A percentile compares a stretch with the other conserved stretches of the same genome.
Evolutionary conservation across 2,888 invertebrate genomes (phyloP).

Genomic region (Tuberolachnus salignus): DNA sequence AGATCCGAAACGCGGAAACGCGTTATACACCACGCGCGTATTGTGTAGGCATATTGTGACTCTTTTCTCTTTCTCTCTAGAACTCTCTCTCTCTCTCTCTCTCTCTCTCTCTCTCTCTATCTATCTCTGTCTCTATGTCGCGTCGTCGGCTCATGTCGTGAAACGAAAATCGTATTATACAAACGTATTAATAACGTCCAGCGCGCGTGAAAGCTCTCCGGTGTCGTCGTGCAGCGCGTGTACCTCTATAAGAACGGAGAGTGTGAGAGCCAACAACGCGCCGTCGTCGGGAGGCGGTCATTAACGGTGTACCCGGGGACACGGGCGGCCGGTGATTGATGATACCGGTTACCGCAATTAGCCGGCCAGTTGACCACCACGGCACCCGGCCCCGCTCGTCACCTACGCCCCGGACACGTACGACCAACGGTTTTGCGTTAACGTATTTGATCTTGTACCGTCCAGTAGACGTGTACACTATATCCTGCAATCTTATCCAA

Average conservation of each 20-base stretch:
- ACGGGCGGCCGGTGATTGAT: slow-evolving; percentile 35
- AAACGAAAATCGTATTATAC: too few species aligned
- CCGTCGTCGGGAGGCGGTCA: background rate
- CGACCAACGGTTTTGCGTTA: background rate
- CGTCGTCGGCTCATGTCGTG: too few species aligned
- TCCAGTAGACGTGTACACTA: too few species aligned
- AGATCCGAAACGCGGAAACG: too few species aligned
- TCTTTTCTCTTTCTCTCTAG: background rate
- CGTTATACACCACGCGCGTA: too few species aligned
- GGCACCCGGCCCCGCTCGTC: slow-evolving; percentile 4
- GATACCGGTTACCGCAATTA: slow-evolving; percentile 44
- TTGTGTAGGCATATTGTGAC: too few species aligned
- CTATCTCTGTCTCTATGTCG: background rate
- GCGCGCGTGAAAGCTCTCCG: background rate
- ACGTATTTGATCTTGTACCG: too few species aligned
- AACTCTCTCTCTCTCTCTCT: background rate
- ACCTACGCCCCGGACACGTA: background rate
- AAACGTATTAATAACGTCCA: background rate
- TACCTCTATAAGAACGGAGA: background rate
- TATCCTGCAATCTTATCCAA: too few species aligned
- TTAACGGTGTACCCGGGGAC: slow-evolving; percentile 34
- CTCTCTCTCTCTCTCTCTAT: background rate
- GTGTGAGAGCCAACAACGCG: background rate
- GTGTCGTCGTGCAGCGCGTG: background rate
- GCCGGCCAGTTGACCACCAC: slow-evolving; percentile 36